Evolutionary conservation across 2,888 invertebrate species (phyloP), one percentile per base, ranked within the genome.

Genomic region (Seira musarum): DNA sequence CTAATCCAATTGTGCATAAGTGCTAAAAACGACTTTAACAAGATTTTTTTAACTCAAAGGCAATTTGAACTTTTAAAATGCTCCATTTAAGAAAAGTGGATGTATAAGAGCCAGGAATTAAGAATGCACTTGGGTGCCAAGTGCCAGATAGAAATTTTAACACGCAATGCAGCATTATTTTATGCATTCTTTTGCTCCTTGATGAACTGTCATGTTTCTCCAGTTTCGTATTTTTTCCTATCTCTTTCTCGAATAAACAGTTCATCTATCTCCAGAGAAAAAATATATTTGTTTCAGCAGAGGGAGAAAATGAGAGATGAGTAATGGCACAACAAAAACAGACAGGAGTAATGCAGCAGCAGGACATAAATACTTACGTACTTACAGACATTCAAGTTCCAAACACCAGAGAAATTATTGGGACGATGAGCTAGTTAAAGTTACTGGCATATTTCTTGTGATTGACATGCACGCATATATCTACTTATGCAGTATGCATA

Each of bases 381-480:
- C 79, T 72, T 72, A 67, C 79, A 66, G 67, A 46, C 79, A 72
- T 79, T 63, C 6, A 8, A 57, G 3, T 57, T 57, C 5, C 6
- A 3, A 57, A 72, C 63, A 57, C 57, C 57, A 57, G 5, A 53
- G 25, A 25, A 40, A 74, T 60, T 46, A 49, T 21, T 15, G 24
- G 46, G 22, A 68, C 65, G 25, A n/a, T 30, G 65, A 65, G 57
- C 57, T 65, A 65, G 65, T 65, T 65, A 65, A n/a, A 65, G 24
- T 65, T 30, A 65, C 65, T 17, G 40, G 30, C 35, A 60, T 66
- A 80, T 73, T 79, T 68, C 65, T 15, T 68, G 82, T 85, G 85
- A 85, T 85, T 85, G 85, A 85, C 85, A 83, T 85, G 85, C 85
- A 85, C 85, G 85, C 85, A 85, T 80, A 60, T 35, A 68, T 72